These are phyloP conservation scores for Tachystola acroxantha DNA, from an alignment of 2,888 invertebrate species.

Conservation along the genomic window DNA sequence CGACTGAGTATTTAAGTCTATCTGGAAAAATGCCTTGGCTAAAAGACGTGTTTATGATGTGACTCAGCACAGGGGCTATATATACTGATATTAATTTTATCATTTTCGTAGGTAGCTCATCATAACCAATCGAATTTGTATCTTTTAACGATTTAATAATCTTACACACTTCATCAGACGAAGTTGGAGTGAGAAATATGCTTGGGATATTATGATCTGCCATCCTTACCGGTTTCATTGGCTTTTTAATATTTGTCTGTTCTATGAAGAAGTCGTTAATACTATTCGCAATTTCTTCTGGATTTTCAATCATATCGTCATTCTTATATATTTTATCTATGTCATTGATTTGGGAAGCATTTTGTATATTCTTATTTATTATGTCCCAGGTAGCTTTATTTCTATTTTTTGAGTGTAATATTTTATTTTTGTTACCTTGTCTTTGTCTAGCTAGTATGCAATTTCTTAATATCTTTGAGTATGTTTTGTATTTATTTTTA, in stretches of 20 bases:
- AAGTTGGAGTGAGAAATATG: not conserved
- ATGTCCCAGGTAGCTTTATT: conserved; percentile 1
- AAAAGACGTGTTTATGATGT: conserved; percentile 4
- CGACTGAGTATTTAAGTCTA: conserved; percentile 4
- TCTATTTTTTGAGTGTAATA: not conserved
- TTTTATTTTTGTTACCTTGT: not conserved
- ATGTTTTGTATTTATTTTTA: not conserved
- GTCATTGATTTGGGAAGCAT: not conserved
- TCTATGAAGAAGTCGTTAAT: conserved; percentile 1
- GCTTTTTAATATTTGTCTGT: too few relatives aligned
- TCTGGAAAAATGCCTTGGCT: conserved; percentile 4
- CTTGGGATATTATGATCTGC: not conserved
- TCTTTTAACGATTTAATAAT: not conserved
- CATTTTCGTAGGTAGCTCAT: conserved; percentile 1
- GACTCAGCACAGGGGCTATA: not conserved
- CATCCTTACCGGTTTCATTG: too few relatives aligned
- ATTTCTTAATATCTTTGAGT: not conserved
- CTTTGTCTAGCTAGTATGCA: not conserved
- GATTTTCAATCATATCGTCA: not conserved
- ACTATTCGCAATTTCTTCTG: not conserved
- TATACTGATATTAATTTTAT: not conserved
- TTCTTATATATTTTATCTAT: not conserved
- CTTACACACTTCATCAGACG: not conserved
- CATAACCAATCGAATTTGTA: conserved; percentile 1
- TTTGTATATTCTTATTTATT: not conserved